These are phyloP conservation scores for Phaethornis superciliosus DNA, from an alignment of 2,113 vertebrate genomes.

Conservation along the genomic window DNA sequence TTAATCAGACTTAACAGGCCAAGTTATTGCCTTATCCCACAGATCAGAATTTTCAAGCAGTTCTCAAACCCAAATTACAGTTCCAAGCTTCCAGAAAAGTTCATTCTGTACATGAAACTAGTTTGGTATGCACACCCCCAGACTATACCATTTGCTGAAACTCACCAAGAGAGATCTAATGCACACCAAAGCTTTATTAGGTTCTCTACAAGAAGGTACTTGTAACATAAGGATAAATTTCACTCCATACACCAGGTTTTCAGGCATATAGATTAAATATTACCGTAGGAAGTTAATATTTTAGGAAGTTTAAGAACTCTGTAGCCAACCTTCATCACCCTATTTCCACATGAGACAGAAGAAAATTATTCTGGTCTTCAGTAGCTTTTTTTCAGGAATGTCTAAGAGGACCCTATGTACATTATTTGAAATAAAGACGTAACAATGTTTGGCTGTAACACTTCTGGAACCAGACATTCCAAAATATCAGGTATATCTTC, in stretches of 20 bases:
- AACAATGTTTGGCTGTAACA: background rate
- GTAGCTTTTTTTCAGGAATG: background rate
- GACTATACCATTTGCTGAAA: background rate
- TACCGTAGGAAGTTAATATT: background rate
- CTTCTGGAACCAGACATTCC: constrained; percentile 15
- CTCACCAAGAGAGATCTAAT: background rate
- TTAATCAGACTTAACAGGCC: background rate
- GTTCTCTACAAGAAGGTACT: constrained; percentile 11
- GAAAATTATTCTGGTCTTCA: background rate
- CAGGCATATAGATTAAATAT: constrained; percentile 1
- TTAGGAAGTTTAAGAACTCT: background rate
- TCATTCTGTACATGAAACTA: background rate
- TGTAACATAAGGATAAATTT: background rate
- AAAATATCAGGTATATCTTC: constrained; percentile 4
- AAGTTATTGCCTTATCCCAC: background rate
- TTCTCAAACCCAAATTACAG: constrained; percentile 21
- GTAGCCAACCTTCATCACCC: background rate
- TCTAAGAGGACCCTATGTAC: background rate
- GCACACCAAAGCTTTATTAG: background rate
- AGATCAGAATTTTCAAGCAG: background rate
- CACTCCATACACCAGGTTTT: background rate
- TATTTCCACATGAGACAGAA: constrained; percentile 17
- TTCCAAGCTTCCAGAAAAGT: background rate
- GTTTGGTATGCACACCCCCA: background rate
- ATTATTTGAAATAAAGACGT: constrained; percentile 15